Conservation (phyloP, 2,888 invertebrate genomes). For the Eilema sororculum region DNA sequence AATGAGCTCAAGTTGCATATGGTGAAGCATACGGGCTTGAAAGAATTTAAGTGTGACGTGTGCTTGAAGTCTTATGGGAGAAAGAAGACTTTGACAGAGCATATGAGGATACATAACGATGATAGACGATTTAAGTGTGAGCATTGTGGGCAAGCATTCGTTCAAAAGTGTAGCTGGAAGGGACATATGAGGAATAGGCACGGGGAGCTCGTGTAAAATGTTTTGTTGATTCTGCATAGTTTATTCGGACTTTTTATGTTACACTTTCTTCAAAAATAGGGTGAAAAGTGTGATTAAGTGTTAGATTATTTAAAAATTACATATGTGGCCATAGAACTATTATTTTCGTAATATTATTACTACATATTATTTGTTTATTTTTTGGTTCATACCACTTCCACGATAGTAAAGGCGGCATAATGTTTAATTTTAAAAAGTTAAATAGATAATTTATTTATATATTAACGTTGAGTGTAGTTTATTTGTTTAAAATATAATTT, state of each 20-base stretch:
- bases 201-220: constrained; percentile 37
- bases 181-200: constrained; percentile 58
- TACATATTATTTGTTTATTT: background rate
- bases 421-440: background rate
- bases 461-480: background rate
- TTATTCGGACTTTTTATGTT: background rate
- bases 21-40: constrained; percentile 58
- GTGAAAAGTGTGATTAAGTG: background rate
- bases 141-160: constrained; percentile 55
- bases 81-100: constrained; percentile 58
- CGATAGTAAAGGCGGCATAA: background rate
- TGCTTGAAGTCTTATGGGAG: constrained; percentile 63
- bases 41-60: constrained; percentile 60
- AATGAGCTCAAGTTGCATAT: constrained; percentile 60
- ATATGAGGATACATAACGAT: constrained; percentile 64
- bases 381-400: background rate
- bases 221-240: background rate
- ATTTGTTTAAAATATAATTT: constrained; percentile 12
- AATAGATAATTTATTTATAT: constrained; percentile 4
- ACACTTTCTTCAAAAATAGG: background rate
- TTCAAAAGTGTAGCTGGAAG: constrained; percentile 60
- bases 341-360: background rate
- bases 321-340: background rate
- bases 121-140: constrained; percentile 57
- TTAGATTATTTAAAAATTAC: background rate